Percentiles rank a stretch among this genome's conserved stretches.
phyloP scores from a whole-genome alignment of 2,113 vertebrate genomes.

The Toxostoma redivivum region DNA sequence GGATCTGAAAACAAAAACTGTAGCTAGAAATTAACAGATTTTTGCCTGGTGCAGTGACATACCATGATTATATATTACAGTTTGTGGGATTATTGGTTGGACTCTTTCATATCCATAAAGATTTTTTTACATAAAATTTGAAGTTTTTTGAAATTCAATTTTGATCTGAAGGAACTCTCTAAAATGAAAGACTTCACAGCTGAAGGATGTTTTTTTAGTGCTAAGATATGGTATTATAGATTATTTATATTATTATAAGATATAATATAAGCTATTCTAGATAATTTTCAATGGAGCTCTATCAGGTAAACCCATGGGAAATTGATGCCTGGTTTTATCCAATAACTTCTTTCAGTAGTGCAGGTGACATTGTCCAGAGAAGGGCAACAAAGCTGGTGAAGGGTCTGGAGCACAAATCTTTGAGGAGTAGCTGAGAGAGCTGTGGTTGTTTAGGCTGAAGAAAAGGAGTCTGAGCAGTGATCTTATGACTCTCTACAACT shows the following conservation, averaged over 20 bases:
- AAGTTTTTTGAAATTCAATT: neutral
- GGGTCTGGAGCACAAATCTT: neutral
- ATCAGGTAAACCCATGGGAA: neutral
- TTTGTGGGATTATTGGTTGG: neutral
- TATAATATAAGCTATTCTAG: neutral
- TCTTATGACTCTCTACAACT: neutral
- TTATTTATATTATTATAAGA: neutral
- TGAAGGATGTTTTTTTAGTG: neutral
- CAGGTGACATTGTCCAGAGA: neutral
- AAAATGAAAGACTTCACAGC: neutral
- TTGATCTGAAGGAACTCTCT: neutral
- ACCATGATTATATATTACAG: neutral
- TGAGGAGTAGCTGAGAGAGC: neutral
- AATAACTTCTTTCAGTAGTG: neutral
- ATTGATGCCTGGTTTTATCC: neutral
- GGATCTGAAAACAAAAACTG: neutral
- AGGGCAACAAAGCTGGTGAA: neutral
- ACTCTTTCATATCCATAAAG: neutral
- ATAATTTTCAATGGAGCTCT: neutral
- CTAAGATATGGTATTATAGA: neutral
- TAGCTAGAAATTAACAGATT: neutral
- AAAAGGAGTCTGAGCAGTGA: neutral
- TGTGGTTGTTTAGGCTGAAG: neutral
- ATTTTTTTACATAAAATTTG: neutral
- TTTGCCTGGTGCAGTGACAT: neutral